Evolutionary conservation across 2,113 vertebrate species (phyloP), one percentile per base, ranked within the genome.

Genomic region (Oreamnos americanus): DNA sequence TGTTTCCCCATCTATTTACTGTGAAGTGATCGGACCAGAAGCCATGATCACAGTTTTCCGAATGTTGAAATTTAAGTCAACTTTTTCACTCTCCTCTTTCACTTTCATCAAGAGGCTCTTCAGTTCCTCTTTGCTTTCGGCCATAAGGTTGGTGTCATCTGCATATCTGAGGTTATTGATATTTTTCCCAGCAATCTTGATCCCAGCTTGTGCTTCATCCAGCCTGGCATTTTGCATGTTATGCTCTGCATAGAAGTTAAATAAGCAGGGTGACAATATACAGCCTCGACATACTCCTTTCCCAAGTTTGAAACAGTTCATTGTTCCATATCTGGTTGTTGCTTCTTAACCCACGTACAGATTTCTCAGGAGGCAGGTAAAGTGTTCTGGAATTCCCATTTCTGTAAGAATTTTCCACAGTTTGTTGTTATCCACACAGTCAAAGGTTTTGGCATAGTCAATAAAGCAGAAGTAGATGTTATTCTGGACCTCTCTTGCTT

Each of bases 101-200:
- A 67, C 62, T n/a, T 17, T 67, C 62, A 67, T n/a, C 33, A n/a
- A 67, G 16, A n/a, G 62, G 62, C 3, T n/a, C 33, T 67, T 67
- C 16, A 9, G 62, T 67, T 67, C 33, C 7, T n/a, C 16, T n/a
- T n/a, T 0, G 0, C 62, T 67, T 67, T 67, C 1, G 1, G 16
- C 16, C 7, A n/a, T 67, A 67, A 19, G 3, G 33, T 7, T n/a
- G 62, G 33, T n/a, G 16, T 67, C 33, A 67, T 67, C 33, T 67
- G 62, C 33, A 33, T 19, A 67, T 67, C 33, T 67, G 62, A 67
- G 62, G 33, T n/a, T 67, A n/a, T 67, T 5, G 62, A n/a, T n/a
- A 67, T n/a, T 67, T n/a, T 17, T 9, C 3, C 62, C 62, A 67
- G 33, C 15, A 67, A 67, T 2, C 33, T 64, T 64, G 16, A 67